A percentile compares a stretch with the other conserved stretches of the same genome.
These are phyloP conservation scores for Siphamia tubifer DNA, from an alignment of 2,113 vertebrate genomes.

Conservation along the genomic window DNA sequence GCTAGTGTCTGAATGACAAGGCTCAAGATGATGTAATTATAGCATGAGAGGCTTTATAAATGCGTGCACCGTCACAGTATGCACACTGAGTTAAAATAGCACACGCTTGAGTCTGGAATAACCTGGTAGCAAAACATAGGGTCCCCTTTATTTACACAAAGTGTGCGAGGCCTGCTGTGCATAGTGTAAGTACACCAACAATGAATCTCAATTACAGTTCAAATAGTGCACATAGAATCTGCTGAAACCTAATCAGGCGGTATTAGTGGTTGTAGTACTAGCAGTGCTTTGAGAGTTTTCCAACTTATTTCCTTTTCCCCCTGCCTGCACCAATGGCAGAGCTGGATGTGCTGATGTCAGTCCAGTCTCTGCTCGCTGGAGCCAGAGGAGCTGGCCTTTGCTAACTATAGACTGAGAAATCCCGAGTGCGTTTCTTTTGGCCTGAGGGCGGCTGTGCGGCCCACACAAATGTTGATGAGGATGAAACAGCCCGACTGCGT, in stretches of 20 bases:
- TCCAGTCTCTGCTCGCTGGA: constrained; percentile 24
- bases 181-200: constrained; percentile 12
- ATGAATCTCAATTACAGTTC: constrained; percentile 42
- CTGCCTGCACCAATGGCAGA: constrained; percentile 22
- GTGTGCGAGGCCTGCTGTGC: constrained; percentile 30
- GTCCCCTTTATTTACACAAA: constrained; percentile 47
- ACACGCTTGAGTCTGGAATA: constrained; percentile 34
- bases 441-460: constrained; percentile 48
- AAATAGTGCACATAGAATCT: not conserved
- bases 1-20: constrained; percentile 69
- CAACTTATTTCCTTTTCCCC: not conserved
- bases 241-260: constrained; percentile 24
- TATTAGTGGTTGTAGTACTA: no score
- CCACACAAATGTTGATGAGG: constrained; percentile 76
- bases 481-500: constrained; percentile 58
- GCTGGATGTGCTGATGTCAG: constrained; percentile 30
- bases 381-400: constrained; percentile 58
- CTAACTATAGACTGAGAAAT: constrained; percentile 69
- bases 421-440: constrained; percentile 58
- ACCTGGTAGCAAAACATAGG: constrained; percentile 46
- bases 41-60: constrained; percentile 58
- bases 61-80: constrained; percentile 36
- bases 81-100: constrained; percentile 51
- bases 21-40: constrained; percentile 73
- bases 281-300: not conserved